Conservation (phyloP, 2,113 vertebrate species). For the Corythornis vintsioides region DNA sequence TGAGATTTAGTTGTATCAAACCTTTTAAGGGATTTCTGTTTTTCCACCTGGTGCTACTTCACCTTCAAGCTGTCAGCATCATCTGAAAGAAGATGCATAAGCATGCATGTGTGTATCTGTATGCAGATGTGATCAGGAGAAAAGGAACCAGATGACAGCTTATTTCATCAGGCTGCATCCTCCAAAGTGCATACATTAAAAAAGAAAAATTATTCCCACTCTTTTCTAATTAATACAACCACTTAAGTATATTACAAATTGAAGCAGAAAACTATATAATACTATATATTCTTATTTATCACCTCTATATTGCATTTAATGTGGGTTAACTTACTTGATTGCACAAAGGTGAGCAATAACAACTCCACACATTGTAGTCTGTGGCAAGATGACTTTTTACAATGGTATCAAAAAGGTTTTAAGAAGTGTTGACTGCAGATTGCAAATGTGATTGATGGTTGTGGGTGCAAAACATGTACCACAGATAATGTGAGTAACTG, state of each 20-base stretch:
- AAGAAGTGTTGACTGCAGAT: not conserved
- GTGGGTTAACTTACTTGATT: not conserved
- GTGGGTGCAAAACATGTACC: not conserved
- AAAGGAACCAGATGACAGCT: not conserved
- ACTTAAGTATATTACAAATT: not conserved
- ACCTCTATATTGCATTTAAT: not conserved
- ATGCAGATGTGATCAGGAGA: not conserved
- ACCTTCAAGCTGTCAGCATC: not conserved
- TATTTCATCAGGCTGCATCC: not conserved
- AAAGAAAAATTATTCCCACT: not conserved
- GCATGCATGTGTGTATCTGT: fast-evolving
- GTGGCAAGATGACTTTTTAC: not conserved
- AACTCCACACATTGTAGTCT: fast-evolving
- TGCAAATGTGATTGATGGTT: not conserved
- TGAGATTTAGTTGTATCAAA: not conserved
- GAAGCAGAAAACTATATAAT: not conserved
- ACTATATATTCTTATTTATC: not conserved
- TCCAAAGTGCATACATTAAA: not conserved
- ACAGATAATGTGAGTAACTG: not conserved
- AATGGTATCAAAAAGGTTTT: not conserved
- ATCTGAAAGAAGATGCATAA: not conserved
- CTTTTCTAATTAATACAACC: not conserved
- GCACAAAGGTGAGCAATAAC: not conserved
- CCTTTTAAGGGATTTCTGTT: not conserved
- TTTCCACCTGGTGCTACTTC: not conserved